Evolutionary conservation across 2,888 invertebrate genomes (phyloP), one percentile per base, ranked within the genome.

Genomic region (Latrodectus hesperus): DNA sequence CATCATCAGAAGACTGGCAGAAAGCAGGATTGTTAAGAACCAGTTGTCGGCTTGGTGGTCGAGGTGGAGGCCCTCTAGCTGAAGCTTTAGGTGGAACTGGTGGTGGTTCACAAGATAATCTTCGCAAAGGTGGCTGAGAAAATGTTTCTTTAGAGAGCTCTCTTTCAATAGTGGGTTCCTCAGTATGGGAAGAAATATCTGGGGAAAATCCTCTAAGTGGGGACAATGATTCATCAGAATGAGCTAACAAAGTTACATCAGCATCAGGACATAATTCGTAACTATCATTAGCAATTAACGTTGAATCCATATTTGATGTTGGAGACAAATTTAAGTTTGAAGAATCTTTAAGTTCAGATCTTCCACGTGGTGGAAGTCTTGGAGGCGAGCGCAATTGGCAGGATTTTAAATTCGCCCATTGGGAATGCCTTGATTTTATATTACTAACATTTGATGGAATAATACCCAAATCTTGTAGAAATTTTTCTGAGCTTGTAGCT

Each of bases 1-100:
- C 89, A 17, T 89, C 89, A 60, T 84, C 84, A 53, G 89, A 88
- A n/a, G 88, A 74, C 0, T 83, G 72, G 70, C 88, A 81, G 78
- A 84, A 89, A 11, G 72, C 75, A 52, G 89, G 84, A 71, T 84
- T 89, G 53, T 77, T 75, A 74, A 71, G 79, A 11, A 82, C 68
- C 10, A 84, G 52, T 26, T 88, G 89, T 10, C 89, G 81, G 60
- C 89, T 89, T 14, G 89, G 89, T 52, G 89, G 89, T 0, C 89
- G 71, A n/a, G 89, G 89, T 16, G 89, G 89, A 16, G 89, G 89
- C 3, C 89, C 89, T 75, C 89, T 76, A 22, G 89, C 73, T 26
- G 78, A 53, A 51, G 95, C 95, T 92, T 96, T 96, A 26, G 96
- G 96, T 38, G 95, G 95, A 90, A 95, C 92, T 8, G 95, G 95